Evolutionary conservation across 1,140 invertebrate species (phyloP).

Genomic region (Lethocerus indicus): DNA sequence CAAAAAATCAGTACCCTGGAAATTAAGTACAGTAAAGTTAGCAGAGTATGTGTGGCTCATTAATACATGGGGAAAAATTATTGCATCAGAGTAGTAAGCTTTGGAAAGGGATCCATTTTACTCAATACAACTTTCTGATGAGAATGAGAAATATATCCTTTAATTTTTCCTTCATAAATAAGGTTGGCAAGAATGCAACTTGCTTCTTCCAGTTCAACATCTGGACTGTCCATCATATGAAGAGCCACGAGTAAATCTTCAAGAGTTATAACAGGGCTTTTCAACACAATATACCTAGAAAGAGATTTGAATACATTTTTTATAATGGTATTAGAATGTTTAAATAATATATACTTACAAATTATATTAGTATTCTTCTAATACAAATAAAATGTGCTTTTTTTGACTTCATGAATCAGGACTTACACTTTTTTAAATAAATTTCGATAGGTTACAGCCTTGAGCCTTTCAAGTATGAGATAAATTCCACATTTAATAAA

Average conservation of each 20-base stretch:
- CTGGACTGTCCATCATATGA: constrained; percentile 59
- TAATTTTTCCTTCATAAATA: constrained; percentile 86
- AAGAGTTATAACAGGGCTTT: constrained; percentile 83
- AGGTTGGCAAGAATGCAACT: constrained; percentile 93
- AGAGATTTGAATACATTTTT: constrained; percentile 3
- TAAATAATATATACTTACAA: not conserved
- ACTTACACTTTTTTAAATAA: constrained; percentile 86
- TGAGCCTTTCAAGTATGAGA: constrained; percentile 90
- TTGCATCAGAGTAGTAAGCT: constrained; percentile 31
- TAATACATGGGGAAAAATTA: no score
- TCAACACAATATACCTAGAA: constrained; percentile 54
- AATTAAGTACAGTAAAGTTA: no score
- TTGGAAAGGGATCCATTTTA: constrained; percentile 91
- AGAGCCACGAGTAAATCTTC: constrained; percentile 63
- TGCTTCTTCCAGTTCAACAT: constrained; percentile 84
- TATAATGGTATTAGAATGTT: not conserved
- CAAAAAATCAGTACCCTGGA: no score
- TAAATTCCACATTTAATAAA: constrained; percentile 94
- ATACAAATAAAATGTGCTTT: not conserved
- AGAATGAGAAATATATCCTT: constrained; percentile 94
- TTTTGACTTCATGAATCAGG: not conserved
- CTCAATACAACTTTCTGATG: constrained; percentile 95
- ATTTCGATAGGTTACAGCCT: constrained; percentile 89
- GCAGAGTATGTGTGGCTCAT: no score
- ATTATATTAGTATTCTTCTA: not conserved